Conservation (phyloP, 2,888 invertebrate species). For the Synanthedon formicaeformis region DNA sequence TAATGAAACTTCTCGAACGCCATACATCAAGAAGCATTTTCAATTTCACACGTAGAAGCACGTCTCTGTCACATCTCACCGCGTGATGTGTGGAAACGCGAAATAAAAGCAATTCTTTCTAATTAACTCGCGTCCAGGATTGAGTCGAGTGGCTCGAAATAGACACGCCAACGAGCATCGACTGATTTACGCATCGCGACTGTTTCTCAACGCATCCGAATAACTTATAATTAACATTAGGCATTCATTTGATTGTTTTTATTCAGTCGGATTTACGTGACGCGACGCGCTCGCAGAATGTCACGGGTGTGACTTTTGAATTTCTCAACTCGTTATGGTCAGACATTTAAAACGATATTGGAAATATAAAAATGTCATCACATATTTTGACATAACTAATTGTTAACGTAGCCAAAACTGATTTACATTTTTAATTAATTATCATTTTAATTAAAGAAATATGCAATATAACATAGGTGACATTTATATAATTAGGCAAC, state of each 20-base stretch:
- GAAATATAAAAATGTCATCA: background rate
- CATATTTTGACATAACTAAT: background rate
- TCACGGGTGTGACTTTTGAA: conserved; percentile 5
- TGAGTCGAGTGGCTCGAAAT: conserved; percentile 47
- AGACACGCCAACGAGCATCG: conserved; percentile 38
- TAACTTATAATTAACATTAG: conserved; percentile 46
- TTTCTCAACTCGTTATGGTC: conserved; percentile 1
- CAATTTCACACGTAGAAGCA: conserved; percentile 27
- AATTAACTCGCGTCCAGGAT: conserved; percentile 55
- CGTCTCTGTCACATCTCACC: conserved; percentile 45
- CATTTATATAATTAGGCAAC: no score
- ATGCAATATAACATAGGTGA: no score
- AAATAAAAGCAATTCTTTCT: conserved; percentile 71
- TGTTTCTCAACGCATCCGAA: conserved; percentile 52
- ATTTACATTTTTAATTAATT: no score
- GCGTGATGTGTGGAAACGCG: conserved; percentile 57
- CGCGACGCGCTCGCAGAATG: conserved; percentile 21
- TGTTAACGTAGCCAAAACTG: no score
- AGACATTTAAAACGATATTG: background rate
- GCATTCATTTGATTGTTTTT: conserved; percentile 66
- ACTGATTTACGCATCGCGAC: conserved; percentile 58
- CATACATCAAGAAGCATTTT: conserved; percentile 47
- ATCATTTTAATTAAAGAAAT: no score
- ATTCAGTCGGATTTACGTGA: conserved; percentile 48
- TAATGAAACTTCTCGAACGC: conserved; percentile 31